Base-by-base conservation (phyloP, 2,113 vertebrate genomes). In the Aix galericulata region DNA sequence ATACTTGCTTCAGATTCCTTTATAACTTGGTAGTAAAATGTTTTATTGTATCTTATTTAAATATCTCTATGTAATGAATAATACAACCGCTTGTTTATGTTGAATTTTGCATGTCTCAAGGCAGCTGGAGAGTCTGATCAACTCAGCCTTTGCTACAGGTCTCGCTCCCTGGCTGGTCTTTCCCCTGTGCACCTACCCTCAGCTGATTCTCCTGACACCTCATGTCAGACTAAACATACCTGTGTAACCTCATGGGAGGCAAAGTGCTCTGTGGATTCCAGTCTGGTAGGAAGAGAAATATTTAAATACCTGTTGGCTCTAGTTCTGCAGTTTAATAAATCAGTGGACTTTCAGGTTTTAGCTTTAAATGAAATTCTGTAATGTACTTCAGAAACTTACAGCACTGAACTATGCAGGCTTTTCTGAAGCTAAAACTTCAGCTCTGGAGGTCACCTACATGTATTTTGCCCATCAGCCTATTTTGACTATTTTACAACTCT, bases 161-260 rank as follows among this genome's bases (percentile, higher is more conserved):
- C 4, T 79, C 59, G 40, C 29, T 87, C 29, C 9, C 50, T 66
- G 42, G 29, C 42, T 81, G 2, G 0, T 68, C 56, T 78, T 46
- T 42, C 21, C 20, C 31, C 14, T 12, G 0, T 3, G 8, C 11
- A 25, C 31, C 14, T 1, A 0, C 32, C 42, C 48, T n/a, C 34
- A 44, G 6, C n/a, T 34, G 69, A 31, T 62, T 16, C 0, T 0
- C 55, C 34, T 67, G 64, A 42, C 32, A 26, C 32, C 40, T 44
- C 5, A 23, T 4, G 13, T 38, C 75, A 63, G 55, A 42, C 3
- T 68, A 48, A 50, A 60, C 18, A 27, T 11, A 14, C 20, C 56
- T 27, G 4, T 13, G 82, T 17, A 71, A 17, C 72, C 13, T 34
- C 38, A 5, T 13, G 23, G n/a, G 26, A 76, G 13, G 21, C 52